These are phyloP conservation scores for Pocota personata DNA, from an alignment of 2,888 invertebrate genomes.

Conservation along the genomic window DNA sequence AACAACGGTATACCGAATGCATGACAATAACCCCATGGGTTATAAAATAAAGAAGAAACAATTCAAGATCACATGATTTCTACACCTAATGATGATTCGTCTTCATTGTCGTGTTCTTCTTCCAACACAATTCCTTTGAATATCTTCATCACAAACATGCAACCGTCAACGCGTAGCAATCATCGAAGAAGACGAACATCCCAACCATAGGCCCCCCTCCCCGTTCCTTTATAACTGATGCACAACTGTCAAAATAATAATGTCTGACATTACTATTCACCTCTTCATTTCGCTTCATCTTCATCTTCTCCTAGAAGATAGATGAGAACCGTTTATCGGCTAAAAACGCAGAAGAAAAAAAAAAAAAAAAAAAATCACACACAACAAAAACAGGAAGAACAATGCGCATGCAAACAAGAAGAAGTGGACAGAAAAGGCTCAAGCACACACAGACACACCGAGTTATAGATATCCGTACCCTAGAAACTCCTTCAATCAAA, in stretches of 20 bases:
- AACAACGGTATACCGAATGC: constrained; percentile 47
- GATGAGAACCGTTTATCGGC: constrained; percentile 67
- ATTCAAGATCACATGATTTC: constrained; percentile 63
- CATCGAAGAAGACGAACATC: constrained; percentile 28
- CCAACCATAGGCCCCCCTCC: not conserved
- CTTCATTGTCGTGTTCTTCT: not conserved
- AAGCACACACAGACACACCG: constrained; percentile 16
- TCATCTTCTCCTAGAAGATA: constrained; percentile 66
- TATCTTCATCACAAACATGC: constrained; percentile 65
- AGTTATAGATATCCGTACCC: constrained; percentile 2
- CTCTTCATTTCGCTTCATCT: constrained; percentile 75
- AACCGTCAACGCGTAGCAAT: constrained; percentile 46
- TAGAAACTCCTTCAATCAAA: constrained; percentile 39
- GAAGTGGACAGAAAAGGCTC: constrained; percentile 33
- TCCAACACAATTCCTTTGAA: not conserved
- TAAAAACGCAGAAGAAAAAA: not conserved
- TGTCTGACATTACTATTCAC: constrained; percentile 68
- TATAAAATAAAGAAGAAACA: constrained; percentile 25
- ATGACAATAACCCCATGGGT: constrained; percentile 23
- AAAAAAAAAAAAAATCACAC: constrained; percentile 28
- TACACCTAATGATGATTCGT: constrained; percentile 53
- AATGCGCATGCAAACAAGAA: constrained; percentile 34
- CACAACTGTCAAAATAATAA: constrained; percentile 70
- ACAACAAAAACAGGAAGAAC: constrained; percentile 47
- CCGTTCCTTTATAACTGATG: constrained; percentile 49